These are phyloP conservation scores for Sarcophaga bullata DNA, from an alignment of 1,140 invertebrate species.

Conservation along the genomic window DNA sequence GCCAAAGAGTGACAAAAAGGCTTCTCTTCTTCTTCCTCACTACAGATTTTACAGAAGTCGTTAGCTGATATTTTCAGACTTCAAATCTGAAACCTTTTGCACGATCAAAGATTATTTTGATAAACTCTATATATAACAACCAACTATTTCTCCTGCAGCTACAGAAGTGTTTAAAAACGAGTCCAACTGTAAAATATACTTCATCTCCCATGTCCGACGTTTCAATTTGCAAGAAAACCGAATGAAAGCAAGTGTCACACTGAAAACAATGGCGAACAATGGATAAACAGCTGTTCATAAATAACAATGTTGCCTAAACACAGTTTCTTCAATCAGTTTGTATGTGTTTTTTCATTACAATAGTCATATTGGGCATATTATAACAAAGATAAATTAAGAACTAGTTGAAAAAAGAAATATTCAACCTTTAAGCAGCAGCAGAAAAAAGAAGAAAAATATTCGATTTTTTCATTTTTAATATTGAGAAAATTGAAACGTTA, in stretches of 20 bases:
- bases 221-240: not conserved
- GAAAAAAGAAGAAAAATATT: slow-evolving; percentile 6
- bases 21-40: too few species aligned
- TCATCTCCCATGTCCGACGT: not conserved
- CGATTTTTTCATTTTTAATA: slow-evolving; percentile 5
- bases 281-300: not conserved
- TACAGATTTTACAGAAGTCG: too few species aligned
- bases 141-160: too few species aligned
- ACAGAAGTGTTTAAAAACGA: too few species aligned
- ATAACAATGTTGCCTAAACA: not conserved
- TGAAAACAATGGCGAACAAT: not conserved
- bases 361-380: slow-evolving; percentile 3
- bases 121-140: too few species aligned
- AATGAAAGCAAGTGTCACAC: not conserved
- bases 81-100: too few species aligned
- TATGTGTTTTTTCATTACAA: slow-evolving; percentile 19
- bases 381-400: slow-evolving; percentile 1
- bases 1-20: too few species aligned
- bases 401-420: not conserved
- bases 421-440: slow-evolving; percentile 3
- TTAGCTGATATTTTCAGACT: too few species aligned
- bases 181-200: not conserved
- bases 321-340: slow-evolving; percentile 4
- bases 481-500: not conserved
- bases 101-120: too few species aligned